Percentiles rank a stretch among this genome's conserved stretches.
Evolutionary conservation across 53 echinoderm and acorn worm genomes (phyloP).

Genomic region (Holothuria scabra): DNA sequence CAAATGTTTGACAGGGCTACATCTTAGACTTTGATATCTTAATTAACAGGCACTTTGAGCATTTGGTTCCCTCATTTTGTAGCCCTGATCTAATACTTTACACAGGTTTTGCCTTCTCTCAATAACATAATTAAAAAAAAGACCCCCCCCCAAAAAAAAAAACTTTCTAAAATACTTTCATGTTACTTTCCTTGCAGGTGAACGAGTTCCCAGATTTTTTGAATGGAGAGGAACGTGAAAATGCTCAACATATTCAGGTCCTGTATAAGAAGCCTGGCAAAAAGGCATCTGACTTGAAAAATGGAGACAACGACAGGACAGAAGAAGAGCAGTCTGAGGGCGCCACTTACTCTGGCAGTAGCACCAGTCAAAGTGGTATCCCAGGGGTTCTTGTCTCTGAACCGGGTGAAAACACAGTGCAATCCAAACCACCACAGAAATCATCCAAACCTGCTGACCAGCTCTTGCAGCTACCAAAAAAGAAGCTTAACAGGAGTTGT

Average conservation of each 20-base stretch:
- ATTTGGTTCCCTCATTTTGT: too few relatives aligned
- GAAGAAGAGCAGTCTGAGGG: constrained; percentile 15
- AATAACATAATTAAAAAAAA: too few relatives aligned
- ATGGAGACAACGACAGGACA: constrained; percentile 31
- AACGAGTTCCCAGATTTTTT: constrained; percentile 98
- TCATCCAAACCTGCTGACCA: not conserved
- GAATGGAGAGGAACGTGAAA: constrained; percentile 88
- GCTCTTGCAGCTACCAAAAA: constrained; percentile 40
- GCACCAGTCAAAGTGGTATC: constrained; percentile 26
- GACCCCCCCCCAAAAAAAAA: too few relatives aligned
- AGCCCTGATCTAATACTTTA: too few relatives aligned
- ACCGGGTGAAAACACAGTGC: constrained; percentile 55
- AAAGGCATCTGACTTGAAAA: constrained; percentile 43
- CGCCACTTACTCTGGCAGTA: constrained; percentile 5
- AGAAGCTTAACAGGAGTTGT: constrained; percentile 75
- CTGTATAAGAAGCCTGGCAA: constrained; percentile 68
- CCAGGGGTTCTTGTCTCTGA: constrained; percentile 70
- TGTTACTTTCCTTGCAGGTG: constrained; percentile 63
- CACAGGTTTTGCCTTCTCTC: too few relatives aligned
- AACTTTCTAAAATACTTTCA: not conserved
- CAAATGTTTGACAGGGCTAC: too few relatives aligned
- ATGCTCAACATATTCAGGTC: constrained; percentile 84
- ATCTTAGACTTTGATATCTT: too few relatives aligned
- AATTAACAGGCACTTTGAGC: too few relatives aligned
- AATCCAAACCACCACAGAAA: constrained; percentile 21